Conservation (phyloP, 2,888 invertebrate species). For the Eulithis testata region DNA sequence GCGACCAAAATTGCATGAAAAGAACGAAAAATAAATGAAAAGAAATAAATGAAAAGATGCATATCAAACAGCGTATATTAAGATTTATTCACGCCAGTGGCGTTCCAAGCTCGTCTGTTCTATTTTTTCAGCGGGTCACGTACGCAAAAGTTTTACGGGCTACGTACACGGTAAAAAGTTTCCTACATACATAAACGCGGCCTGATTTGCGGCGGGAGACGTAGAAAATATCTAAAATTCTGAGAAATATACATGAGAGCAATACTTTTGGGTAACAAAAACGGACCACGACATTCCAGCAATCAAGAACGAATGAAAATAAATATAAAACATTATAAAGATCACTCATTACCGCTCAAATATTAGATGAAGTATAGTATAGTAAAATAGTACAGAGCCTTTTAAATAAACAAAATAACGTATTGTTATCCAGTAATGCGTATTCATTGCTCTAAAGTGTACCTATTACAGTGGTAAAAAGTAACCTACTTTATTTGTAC, state of each 20-base stretch:
- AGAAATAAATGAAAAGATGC: slow-evolving; percentile 28
- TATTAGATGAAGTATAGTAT: no score
- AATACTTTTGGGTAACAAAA: not conserved
- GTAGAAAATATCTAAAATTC: not conserved
- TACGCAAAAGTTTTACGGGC: slow-evolving; percentile 15
- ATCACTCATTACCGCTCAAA: no score
- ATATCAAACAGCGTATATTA: slow-evolving; percentile 28
- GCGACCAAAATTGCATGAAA: no score
- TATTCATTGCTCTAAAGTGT: not conserved
- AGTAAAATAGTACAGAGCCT: no score
- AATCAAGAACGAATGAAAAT: no score
- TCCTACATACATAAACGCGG: slow-evolving; percentile 4
- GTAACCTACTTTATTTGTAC: no score
- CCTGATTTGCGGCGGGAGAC: not conserved
- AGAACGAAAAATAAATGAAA: no score
- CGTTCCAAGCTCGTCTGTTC: slow-evolving; percentile 14
- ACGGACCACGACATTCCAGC: no score
- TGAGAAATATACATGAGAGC: not conserved
- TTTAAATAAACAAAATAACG: no score
- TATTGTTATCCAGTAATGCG: not conserved
- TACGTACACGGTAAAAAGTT: slow-evolving; percentile 14
- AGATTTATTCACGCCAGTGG: slow-evolving; percentile 27
- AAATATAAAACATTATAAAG: no score
- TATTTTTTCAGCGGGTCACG: slow-evolving; percentile 25
- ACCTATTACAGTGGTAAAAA: not conserved